These are phyloP conservation scores for Phasianus colchicus DNA, from an alignment of 2,113 vertebrate species.

Conservation along the genomic window DNA sequence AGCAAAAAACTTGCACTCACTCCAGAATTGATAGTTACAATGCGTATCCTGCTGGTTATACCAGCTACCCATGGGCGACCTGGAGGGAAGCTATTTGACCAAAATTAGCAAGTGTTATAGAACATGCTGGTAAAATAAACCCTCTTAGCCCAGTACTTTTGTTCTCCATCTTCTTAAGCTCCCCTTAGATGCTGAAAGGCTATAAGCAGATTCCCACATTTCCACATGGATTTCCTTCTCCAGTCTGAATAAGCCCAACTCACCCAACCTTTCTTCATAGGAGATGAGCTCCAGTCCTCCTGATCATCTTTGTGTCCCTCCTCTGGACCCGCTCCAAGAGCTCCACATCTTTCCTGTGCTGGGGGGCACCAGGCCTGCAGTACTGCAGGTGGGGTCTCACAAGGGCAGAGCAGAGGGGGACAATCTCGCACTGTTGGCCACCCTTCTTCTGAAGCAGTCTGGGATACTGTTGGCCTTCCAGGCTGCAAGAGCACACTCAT, in stretches of 20 bases:
- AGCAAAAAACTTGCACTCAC: not conserved
- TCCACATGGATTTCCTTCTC: no score
- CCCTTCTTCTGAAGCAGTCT: not conserved
- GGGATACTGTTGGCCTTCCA: not conserved
- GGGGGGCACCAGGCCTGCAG: no score
- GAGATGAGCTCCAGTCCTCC: no score
- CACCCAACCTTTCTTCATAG: no score
- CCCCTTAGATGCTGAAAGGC: no score
- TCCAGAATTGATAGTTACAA: not conserved
- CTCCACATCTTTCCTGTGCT: no score
- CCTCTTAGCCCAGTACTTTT: not conserved
- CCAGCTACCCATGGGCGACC: not conserved
- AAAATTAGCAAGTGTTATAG: not conserved
- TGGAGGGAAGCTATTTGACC: not conserved
- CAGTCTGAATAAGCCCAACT: no score
- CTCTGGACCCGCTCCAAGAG: no score
- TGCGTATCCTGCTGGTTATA: not conserved
- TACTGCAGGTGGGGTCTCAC: no score
- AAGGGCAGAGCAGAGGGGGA: not conserved
- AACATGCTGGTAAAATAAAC: not conserved
- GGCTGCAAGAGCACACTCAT: not conserved
- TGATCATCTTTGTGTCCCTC: no score
- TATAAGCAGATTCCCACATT: no score
- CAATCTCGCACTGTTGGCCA: not conserved
- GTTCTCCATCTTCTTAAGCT: no score